Conservation (phyloP, 2,113 vertebrate genomes). For the Labeo rohita region DNA sequence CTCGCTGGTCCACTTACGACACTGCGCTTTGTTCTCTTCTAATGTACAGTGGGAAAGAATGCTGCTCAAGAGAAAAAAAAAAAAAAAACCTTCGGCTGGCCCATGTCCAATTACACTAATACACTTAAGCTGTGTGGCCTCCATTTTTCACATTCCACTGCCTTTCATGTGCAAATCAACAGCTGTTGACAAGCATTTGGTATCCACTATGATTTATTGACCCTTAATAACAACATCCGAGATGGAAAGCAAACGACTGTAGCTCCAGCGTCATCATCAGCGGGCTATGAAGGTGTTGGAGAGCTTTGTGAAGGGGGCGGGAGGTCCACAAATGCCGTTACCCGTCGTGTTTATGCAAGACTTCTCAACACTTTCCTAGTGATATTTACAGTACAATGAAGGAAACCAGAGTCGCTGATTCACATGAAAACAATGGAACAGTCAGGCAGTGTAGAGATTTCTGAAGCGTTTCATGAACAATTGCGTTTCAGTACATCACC, state of each 20-base stretch:
- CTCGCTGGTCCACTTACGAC: constrained; percentile 32
- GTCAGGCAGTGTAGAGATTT: neutral
- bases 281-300: neutral
- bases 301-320: neutral
- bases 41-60: constrained; percentile 33
- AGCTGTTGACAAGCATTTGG: constrained; percentile 44
- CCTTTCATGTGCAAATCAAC: constrained; percentile 33
- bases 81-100: constrained; percentile 18
- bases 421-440: neutral
- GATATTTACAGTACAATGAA: constrained; percentile 21
- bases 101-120: constrained; percentile 34
- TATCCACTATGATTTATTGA: constrained; percentile 38
- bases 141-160: constrained; percentile 35
- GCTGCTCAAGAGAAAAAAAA: constrained; percentile 20
- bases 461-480: neutral
- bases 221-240: constrained; percentile 36
- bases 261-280: neutral
- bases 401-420: neutral
- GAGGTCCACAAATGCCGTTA: neutral
- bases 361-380: neutral
- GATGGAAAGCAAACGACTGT: constrained; percentile 8
- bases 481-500: neutral
- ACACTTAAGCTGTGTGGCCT: constrained; percentile 18
- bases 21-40: constrained; percentile 35
- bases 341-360: neutral